Evolutionary conservation across 2,888 invertebrate genomes (phyloP), one percentile per base, ranked within the genome.

Genomic region (Minunthozetes semirufus): DNA sequence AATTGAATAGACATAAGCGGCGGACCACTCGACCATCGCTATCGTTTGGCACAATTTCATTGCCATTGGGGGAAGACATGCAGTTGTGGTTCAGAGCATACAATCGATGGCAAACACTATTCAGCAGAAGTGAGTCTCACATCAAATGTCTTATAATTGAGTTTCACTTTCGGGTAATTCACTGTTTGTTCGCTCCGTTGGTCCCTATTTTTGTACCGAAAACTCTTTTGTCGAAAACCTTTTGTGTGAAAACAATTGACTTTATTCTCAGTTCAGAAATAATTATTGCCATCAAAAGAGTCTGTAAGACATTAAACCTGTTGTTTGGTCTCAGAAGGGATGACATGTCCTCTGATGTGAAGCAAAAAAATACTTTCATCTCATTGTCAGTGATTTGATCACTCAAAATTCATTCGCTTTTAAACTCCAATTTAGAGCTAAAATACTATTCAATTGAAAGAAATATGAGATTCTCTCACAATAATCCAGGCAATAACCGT

Each of bases 21-120:
- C 29, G 72, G 72, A 22, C 76, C 76, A 70, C 68, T 76, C 17
- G 59, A 76, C n/a, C 76, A 72, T 56, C 29, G 25, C 29, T 76
- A 73, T 22, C 74, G 72, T 53, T 73, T 76, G 74, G 70, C 72
- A 38, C 76, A 76, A 73, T 76, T 76, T 59, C 76, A 76, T 53
- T 74, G 73, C 53, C 76, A 76, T 71, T 76, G 76, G 76, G 76
- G 76, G 19, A 73, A 72, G 46, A 38, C 53, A 17, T 72, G 72
- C 38, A n/a, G 27, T 5, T 75, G 75, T 73, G 76, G 76, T 19
- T 76, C 76, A 42, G 76, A 76, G 42, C 76, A 76, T 33, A 68
- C 59, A 13, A 76, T 76, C 29, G 63, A 76, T 46, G 71, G 61
- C 50, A 73, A 76, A 38, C 17, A 17, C 5, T 76, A 73, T 59